These are phyloP conservation scores for Rhinoderma darwinii DNA, from an alignment of 2,113 vertebrate species.

Conservation along the genomic window DNA sequence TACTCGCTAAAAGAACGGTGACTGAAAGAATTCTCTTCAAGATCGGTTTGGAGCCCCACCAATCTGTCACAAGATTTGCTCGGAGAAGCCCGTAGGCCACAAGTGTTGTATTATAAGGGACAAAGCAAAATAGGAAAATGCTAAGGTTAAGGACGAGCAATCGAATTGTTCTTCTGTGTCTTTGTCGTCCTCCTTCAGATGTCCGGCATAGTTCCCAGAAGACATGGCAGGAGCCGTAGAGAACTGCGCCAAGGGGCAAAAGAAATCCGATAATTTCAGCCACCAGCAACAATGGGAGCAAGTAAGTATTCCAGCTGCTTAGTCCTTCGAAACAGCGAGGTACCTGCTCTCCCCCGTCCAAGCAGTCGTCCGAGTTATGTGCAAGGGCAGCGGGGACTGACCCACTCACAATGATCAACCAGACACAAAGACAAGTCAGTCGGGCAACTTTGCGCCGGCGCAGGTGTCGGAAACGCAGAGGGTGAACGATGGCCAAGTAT, in stretches of 20 bases:
- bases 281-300: conserved; percentile 74
- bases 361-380: conserved; percentile 70
- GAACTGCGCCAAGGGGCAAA: conserved; percentile 72
- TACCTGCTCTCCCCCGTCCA: neutral
- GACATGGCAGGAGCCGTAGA: conserved; percentile 70
- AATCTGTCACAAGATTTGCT: conserved; percentile 63
- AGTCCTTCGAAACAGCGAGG: conserved; percentile 78
- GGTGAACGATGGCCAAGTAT: conserved; percentile 77
- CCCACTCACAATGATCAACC: conserved; percentile 73
- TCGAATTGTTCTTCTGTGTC: conserved; percentile 72
- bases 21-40: conserved; percentile 70
- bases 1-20: conserved; percentile 73
- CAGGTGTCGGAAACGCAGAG: conserved; percentile 76
- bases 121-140: conserved; percentile 81
- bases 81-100: conserved; percentile 75
- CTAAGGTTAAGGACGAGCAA: conserved; percentile 76
- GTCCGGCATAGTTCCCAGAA: conserved; percentile 70
- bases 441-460: conserved; percentile 73
- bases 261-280: conserved; percentile 78
- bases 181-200: conserved; percentile 52
- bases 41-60: neutral
- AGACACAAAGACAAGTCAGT: conserved; percentile 71
- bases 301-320: conserved; percentile 69
- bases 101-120: conserved; percentile 77
- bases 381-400: conserved; percentile 72